These are phyloP conservation scores for Callyntrura sp. DNA, from an alignment of 2,888 invertebrate genomes.

Conservation along the genomic window DNA sequence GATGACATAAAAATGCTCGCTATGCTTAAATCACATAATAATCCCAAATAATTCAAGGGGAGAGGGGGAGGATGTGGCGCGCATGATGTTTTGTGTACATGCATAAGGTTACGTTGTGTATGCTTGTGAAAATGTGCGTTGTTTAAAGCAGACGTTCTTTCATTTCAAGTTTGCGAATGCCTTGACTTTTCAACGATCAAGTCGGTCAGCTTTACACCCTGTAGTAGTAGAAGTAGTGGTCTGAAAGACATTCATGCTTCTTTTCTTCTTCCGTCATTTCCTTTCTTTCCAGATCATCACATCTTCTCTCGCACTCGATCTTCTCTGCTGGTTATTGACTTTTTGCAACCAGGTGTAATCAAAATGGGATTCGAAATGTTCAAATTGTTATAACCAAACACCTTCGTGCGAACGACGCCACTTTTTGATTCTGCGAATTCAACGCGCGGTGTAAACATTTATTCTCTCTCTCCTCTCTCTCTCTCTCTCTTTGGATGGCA, in stretches of 20 bases:
- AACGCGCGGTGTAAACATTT: too few species aligned
- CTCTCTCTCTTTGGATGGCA: too few species aligned
- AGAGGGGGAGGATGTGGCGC: too few species aligned
- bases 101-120: neutral
- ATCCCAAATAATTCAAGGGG: constrained; percentile 10
- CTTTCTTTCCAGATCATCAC: constrained; percentile 40
- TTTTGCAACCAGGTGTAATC: constrained; percentile 34
- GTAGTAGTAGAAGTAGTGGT: neutral
- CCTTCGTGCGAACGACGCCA: constrained; percentile 48
- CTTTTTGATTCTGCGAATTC: too few species aligned
- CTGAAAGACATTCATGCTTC: neutral
- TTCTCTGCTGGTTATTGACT: constrained; percentile 46
- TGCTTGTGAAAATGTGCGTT: too few species aligned
- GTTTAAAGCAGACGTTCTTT: neutral
- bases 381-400: neutral
- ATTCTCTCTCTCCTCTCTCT: too few species aligned
- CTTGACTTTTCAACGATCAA: neutral
- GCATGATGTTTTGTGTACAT: too few species aligned
- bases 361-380: neutral
- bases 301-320: neutral
- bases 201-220: neutral
- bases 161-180: neutral
- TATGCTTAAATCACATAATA: constrained; percentile 50
- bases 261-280: constrained; percentile 49
- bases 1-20: constrained; percentile 49